Evolutionary conservation across 2,113 vertebrate species (phyloP).

Genomic region (Lamprologus sp.): DNA sequence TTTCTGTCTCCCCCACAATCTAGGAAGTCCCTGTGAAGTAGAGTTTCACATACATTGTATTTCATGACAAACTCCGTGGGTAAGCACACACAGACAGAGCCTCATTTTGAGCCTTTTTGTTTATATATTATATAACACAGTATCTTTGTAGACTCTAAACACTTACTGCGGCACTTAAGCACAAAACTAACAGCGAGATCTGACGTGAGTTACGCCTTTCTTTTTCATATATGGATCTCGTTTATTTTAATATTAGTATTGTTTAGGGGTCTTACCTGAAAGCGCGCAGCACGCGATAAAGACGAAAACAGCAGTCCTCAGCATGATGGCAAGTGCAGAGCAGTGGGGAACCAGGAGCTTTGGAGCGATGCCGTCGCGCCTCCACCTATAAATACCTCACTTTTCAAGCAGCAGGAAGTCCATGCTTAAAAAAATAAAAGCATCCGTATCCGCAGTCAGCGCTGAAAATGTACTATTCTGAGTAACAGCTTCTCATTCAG

Average conservation of each 20-base stretch:
- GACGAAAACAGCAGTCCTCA: neutral
- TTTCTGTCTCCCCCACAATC: slow-evolving; percentile 4
- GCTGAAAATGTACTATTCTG: neutral
- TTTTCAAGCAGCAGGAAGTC: neutral
- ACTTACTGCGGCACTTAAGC: neutral
- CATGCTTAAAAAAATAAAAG: neutral
- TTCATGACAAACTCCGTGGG: fast-evolving
- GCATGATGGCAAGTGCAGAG: neutral
- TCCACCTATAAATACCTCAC: neutral
- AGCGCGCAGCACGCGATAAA: neutral
- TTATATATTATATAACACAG: neutral
- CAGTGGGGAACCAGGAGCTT: no score
- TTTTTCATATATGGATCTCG: neutral
- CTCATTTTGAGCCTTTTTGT: neutral
- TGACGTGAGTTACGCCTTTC: neutral
- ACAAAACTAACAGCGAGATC: neutral
- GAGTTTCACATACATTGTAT: neutral
- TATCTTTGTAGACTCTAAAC: neutral
- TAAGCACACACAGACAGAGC: neutral
- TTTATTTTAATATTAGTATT: neutral
- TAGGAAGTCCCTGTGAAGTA: slow-evolving; percentile 29
- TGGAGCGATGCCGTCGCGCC: neutral
- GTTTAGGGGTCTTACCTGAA: neutral
- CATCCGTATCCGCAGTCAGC: neutral
- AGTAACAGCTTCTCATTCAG: neutral